Percentiles rank a stretch among this genome's conserved stretches.
Evolutionary conservation across 1,140 invertebrate species (phyloP).

Genomic region (Tetragnatha versicolor): DNA sequence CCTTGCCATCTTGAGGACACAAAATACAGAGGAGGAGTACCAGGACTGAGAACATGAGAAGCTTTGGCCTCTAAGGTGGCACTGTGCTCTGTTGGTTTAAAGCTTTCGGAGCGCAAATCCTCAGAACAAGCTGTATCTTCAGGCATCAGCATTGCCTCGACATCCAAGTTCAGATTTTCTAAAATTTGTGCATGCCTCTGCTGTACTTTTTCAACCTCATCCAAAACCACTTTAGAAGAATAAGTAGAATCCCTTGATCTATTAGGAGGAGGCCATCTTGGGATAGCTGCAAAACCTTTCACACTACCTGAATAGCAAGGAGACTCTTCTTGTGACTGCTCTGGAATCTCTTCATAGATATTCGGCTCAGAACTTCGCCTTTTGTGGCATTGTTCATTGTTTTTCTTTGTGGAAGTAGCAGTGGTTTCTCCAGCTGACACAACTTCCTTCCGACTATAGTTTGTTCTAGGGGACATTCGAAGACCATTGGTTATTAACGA

Average conservation of each 20-base stretch:
- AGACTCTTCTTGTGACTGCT: conserved; percentile 26
- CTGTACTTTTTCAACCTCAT: conserved; percentile 67
- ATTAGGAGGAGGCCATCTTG: conserved; percentile 16
- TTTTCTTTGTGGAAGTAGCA: not conserved
- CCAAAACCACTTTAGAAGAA: conserved; percentile 33
- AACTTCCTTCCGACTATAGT: conserved; percentile 37
- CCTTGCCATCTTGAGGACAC: conserved; percentile 45
- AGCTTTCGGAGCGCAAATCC: conserved; percentile 13
- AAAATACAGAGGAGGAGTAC: conserved; percentile 48
- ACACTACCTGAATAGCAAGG: conserved; percentile 52
- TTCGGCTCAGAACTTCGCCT: conserved; percentile 57
- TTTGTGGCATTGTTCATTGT: conserved; percentile 25
- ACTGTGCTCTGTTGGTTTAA: conserved; percentile 11
- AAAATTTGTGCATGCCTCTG: conserved; percentile 79
- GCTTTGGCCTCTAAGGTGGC: conserved; percentile 30
- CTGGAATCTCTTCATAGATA: conserved; percentile 57
- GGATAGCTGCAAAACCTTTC: conserved; percentile 13
- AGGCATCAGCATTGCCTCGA: conserved; percentile 77
- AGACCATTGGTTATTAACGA: conserved; percentile 49
- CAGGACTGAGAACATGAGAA: conserved; percentile 32
- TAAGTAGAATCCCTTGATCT: not conserved
- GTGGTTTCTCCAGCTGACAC: conserved; percentile 13
- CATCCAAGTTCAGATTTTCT: conserved; percentile 83
- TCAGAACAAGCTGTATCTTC: conserved; percentile 53
- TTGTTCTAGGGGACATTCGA: conserved; percentile 31